Conservation (phyloP, 2,888 invertebrate species). For the Scaeva pyrastri region DNA sequence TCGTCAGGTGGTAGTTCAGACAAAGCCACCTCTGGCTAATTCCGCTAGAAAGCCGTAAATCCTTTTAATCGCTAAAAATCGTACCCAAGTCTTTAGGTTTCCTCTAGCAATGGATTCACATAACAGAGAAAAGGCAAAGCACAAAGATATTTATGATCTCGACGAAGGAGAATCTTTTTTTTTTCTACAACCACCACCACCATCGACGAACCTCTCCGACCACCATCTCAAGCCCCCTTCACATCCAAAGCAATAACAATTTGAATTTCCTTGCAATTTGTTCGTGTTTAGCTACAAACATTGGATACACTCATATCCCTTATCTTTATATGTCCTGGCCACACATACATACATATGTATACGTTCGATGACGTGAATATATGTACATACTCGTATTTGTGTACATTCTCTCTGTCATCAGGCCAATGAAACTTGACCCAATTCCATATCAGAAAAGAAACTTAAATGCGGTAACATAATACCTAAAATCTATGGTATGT, state of each 20-base stretch:
- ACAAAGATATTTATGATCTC: conserved; percentile 14
- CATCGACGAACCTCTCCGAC: background rate
- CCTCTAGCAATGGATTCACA: conserved; percentile 19
- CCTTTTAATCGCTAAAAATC: conserved; percentile 54
- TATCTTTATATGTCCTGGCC: conserved; percentile 1
- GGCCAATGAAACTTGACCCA: conserved; percentile 73
- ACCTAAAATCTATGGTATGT: background rate
- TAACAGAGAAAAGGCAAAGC: background rate
- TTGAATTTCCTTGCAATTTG: conserved; percentile 53
- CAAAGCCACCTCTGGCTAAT: conserved; percentile 17
- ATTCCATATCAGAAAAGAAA: conserved; percentile 31
- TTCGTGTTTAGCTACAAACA: conserved; percentile 18
- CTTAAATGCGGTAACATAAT: conserved; percentile 1
- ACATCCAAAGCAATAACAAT: conserved; percentile 6
- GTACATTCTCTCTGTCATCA: conserved; percentile 48
- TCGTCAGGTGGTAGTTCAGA: background rate
- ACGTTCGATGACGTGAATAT: too few species aligned
- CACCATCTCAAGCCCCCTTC: background rate
- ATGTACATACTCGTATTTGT: too few species aligned
- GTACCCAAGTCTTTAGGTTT: background rate
- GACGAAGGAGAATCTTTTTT: background rate
- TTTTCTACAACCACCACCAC: background rate
- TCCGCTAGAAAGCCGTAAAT: conserved; percentile 66
- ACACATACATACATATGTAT: background rate
- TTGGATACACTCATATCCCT: background rate